Conservation (phyloP, 2,888 invertebrate genomes). For the Drosophila neotestacea region DNA sequence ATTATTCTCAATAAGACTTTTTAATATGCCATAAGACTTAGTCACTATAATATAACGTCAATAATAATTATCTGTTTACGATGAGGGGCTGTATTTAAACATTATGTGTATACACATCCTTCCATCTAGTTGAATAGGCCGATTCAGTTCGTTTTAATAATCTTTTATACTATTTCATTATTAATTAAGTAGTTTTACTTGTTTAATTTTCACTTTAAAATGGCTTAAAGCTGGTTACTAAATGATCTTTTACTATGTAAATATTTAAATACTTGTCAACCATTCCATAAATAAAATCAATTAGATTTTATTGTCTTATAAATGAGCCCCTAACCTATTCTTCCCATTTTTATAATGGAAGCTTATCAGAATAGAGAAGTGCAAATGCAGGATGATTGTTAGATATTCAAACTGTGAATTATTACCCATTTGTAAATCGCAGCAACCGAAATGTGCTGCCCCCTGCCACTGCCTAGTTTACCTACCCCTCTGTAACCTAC, state of each 20-base stretch:
- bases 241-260: neutral
- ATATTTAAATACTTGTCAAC: neutral
- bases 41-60: too few relatives aligned
- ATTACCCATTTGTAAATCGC: constrained; percentile 46
- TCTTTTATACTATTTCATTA: too few relatives aligned
- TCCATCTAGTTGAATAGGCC: too few relatives aligned
- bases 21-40: too few relatives aligned
- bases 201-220: neutral
- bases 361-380: constrained; percentile 10
- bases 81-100: too few relatives aligned
- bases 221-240: neutral
- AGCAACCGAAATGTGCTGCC: constrained; percentile 1
- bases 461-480: neutral
- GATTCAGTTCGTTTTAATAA: too few relatives aligned
- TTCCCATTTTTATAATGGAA: constrained; percentile 12
- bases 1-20: too few relatives aligned
- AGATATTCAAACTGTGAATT: constrained; percentile 52
- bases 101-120: too few relatives aligned
- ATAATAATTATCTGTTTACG: too few relatives aligned
- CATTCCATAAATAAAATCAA: constrained; percentile 3
- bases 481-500: neutral
- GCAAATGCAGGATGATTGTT: constrained; percentile 30
- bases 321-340: neutral
- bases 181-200: too few relatives aligned
- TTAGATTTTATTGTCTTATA: constrained; percentile 13